phyloP scores from a whole-genome alignment of 1,140 invertebrate species.

The Arion vulgaris region DNA sequence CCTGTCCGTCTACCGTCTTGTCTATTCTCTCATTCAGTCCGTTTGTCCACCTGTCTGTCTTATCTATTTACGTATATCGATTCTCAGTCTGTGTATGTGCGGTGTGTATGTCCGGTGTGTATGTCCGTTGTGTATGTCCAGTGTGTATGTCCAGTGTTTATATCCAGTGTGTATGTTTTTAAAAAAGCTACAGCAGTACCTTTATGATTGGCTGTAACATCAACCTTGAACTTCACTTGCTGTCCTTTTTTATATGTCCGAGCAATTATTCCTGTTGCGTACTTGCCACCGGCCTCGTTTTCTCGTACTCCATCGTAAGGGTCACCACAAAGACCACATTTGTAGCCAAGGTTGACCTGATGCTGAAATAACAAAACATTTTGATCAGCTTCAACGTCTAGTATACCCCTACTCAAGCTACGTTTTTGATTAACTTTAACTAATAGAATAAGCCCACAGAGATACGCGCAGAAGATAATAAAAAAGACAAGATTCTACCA shows the following conservation, averaged over 20 bases:
- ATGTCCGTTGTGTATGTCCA: not conserved
- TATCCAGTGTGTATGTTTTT: no score
- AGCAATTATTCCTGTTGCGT: constrained; percentile 50
- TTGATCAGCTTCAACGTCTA: no score
- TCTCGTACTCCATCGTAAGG: constrained; percentile 51
- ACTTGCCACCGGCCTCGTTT: constrained; percentile 60
- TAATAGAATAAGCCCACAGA: not conserved
- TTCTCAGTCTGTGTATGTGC: no score
- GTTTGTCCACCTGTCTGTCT: not conserved
- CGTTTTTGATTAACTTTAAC: no score
- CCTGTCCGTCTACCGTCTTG: no score
- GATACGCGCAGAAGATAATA: not conserved
- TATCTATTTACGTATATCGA: no score
- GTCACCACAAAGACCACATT: constrained; percentile 73
- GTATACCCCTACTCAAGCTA: no score
- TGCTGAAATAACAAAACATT: not conserved
- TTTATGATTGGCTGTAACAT: constrained; percentile 57
- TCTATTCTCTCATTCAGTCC: no score
- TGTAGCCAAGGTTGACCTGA: constrained; percentile 52
- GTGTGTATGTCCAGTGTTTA: not conserved
- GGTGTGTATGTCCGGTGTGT: no score
- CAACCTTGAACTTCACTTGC: constrained; percentile 41
- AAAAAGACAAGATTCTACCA: no score
- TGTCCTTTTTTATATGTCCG: constrained; percentile 58
- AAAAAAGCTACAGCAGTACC: no score